A percentile compares a stretch with the other conserved stretches of the same genome.
Conservation (phyloP, 2,113 vertebrate genomes). For the Pristiophorus japonicus region DNA sequence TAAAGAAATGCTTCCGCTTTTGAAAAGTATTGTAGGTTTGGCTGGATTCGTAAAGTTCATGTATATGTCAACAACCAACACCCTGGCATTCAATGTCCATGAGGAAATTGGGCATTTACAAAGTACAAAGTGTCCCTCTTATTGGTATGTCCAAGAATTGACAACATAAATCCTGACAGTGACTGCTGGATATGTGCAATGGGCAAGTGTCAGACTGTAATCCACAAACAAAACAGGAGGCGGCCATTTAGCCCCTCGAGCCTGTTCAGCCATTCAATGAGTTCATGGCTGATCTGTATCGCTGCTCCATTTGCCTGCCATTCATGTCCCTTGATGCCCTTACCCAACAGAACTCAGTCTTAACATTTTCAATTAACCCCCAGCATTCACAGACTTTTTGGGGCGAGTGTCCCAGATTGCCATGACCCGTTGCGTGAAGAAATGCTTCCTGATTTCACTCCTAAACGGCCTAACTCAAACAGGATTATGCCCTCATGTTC, state of each 20-base stretch:
- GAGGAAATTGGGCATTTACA: neutral
- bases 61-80: no score
- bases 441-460: no score
- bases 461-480: no score
- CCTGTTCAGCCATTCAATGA: no score
- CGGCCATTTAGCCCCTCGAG: neutral
- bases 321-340: neutral
- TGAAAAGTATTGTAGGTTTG: neutral
- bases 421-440: no score
- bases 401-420: no score
- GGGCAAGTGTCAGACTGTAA: neutral
- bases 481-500: no score
- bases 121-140: neutral
- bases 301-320: neutral
- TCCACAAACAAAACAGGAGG: neutral
- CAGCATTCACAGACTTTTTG: neutral
- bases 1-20: neutral
- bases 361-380: neutral
- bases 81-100: neutral
- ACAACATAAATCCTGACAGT: neutral
- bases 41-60: no score
- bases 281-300: no score
- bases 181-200: neutral
- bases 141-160: neutral
- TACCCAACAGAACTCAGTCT: neutral